Base-by-base conservation (phyloP, 2,797 vertebrate genomes). In the Poecilia gillii region DNA sequence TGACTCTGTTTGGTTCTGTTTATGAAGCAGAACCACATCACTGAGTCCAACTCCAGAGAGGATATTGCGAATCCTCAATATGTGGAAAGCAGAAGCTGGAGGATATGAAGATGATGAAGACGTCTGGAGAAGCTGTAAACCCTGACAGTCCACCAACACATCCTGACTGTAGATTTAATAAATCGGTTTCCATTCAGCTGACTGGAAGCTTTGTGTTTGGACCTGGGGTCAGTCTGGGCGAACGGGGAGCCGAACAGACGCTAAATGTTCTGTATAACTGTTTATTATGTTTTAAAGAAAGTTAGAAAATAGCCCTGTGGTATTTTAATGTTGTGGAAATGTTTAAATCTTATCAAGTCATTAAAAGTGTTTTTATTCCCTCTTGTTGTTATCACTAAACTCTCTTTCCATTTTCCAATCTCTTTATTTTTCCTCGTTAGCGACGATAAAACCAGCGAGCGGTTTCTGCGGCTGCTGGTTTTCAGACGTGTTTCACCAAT, bases 401-500 rank as follows among this genome's bases (percentile, higher is more conserved):
- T 41, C 66, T 68, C 12, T 68, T 51, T 78, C 59, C 51, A 62
- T 75, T 72, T 2, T 39, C 28, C 49, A 73, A 53, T 72, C 57
- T 72, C 41, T 23, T 79, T 20, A 71, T 31, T 76, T 23, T 82
- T 16, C 72, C 25, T 76, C 11, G 0, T 79, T 75, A 77, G 31
- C 1, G 11, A 78, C 66, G 23, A 81, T 82, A 23, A 73, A 72
- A 79, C 73, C 6, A 47, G 25, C 46, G 28, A 81, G 84, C 72
- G 85, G 79, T 87, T 59, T 86, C 31, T 59, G n/a, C 68, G 73
- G 80, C 80, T 73, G 66, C 68, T 57, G 25, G 23, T 59, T 70
- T 84, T 55, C 28, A 75, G 72, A 79, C 53, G 73, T 78, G 76
- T 84, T 74, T 85, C 84, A 89, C 74, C 81, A 80, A 88, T 85